Evolutionary conservation across 1,140 invertebrate species (phyloP), one percentile per base, ranked within the genome.

Genomic region (Drosophila rufa): DNA sequence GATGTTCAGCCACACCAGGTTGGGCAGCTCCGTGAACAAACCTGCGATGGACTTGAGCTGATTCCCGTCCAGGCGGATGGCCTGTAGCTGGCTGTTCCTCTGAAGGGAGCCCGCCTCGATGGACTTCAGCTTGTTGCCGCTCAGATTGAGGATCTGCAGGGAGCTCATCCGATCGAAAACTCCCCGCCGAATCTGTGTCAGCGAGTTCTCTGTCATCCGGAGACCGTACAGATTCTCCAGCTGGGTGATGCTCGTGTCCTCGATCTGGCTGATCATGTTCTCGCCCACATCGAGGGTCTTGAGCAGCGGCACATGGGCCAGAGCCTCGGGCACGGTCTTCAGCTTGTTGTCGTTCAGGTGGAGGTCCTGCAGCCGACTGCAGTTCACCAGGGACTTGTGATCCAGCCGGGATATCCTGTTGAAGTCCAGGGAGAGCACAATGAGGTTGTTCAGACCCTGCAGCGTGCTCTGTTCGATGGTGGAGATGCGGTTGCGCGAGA

Each of bases 1-100:
- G 74, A 98, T 96, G 92, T 98, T 98, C 47, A 99, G 93, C 97
- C 97, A 98, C 36, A 98, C 95, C 73, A 98, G 94, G 93, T 97
- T 97, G 45, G 96, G 96, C 67, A 98, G 94, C 87, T 97, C 97
- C 1, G 95, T 95, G 90, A 99, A 98, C 25, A 98, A 94, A 8
- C 96, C 96, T 46, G 95, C 95, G 48, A 98, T 98, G 83, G 97
- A 96, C 43, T 95, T 96, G 74, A 99, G 93, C 91, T 96, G 95
- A 94, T 99, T 99, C 42, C 96, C 96, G 93, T 98, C 97, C 40
- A 98, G 93, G 22, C 97, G 94, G 67, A 98, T 96, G 3, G 97
- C 97, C 92, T 98, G 96, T 33, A 98, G 94, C 91, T 97, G 97
- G 12, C 95, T 94, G 81, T 98, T 98, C 65, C 95, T 94, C 84